Evolutionary conservation across 2,888 invertebrate genomes (phyloP).

Genomic region (Aproaerema taeniolella): DNA sequence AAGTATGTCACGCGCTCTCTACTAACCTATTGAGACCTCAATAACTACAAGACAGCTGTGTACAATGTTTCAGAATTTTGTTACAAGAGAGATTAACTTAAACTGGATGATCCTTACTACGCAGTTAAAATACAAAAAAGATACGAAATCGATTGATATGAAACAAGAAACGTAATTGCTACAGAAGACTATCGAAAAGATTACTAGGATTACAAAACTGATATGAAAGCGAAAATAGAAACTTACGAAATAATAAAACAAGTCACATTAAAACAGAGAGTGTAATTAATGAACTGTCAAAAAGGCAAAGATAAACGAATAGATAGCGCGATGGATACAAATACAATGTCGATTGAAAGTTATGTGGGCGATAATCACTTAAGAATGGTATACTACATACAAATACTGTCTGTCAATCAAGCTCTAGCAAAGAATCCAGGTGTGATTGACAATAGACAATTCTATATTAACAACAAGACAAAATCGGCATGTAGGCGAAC

Average conservation of each 20-base stretch:
- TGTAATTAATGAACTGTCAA: slow-evolving; percentile 33
- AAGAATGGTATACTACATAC: slow-evolving; percentile 30
- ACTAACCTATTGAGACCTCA: slow-evolving; percentile 19
- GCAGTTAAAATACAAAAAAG: slow-evolving; percentile 35
- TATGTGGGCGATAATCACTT: slow-evolving; percentile 35
- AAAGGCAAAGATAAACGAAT: slow-evolving; percentile 29
- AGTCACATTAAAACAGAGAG: slow-evolving; percentile 16
- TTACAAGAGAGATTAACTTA: slow-evolving; percentile 14
- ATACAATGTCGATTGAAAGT: slow-evolving; percentile 18
- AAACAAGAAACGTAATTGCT: slow-evolving; percentile 38
- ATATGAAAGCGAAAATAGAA: too few relatives aligned
- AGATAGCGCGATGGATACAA: slow-evolving; percentile 28
- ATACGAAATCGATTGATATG: slow-evolving; percentile 31
- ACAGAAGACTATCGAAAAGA: slow-evolving; percentile 28
- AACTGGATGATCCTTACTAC: slow-evolving; percentile 30
- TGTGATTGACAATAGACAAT: slow-evolving; percentile 46
- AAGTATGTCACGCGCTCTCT: slow-evolving; percentile 32
- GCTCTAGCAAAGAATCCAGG: slow-evolving; percentile 30
- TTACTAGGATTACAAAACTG: slow-evolving; percentile 31
- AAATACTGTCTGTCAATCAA: slow-evolving; percentile 43
- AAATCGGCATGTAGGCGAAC: slow-evolving; percentile 43
- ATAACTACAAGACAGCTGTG: not conserved
- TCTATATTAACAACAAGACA: slow-evolving; percentile 40
- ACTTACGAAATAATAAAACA: slow-evolving; percentile 10
- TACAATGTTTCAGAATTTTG: slow-evolving; percentile 6